A percentile compares a stretch with the other conserved stretches of the same genome.
These are phyloP conservation scores for Neomorphus geoffroyi DNA, from an alignment of 2,797 vertebrate species.

Conservation along the genomic window DNA sequence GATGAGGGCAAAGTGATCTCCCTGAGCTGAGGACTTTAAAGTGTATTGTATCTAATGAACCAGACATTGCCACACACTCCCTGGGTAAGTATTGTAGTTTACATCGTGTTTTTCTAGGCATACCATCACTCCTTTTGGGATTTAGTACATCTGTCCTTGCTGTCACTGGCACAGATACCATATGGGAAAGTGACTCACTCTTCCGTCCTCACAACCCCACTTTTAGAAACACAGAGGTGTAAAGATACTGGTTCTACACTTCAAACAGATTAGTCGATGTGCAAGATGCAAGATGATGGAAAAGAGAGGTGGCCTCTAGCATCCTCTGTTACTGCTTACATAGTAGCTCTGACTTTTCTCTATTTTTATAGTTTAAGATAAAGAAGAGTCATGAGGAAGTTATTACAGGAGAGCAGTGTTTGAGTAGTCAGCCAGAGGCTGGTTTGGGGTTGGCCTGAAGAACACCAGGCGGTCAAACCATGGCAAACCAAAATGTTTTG, in stretches of 20 bases:
- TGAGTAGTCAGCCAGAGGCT: not conserved
- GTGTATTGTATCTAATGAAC: not conserved
- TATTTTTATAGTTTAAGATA: not conserved
- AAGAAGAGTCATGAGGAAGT: not conserved
- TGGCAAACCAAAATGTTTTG: not conserved
- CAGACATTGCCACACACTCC: accelerated
- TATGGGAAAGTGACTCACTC: not conserved
- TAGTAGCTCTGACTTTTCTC: not conserved
- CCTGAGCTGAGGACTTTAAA: not conserved
- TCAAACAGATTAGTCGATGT: not conserved
- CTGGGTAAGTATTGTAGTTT: not conserved
- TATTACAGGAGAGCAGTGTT: not conserved
- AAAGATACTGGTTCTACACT: not conserved
- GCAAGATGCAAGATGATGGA: not conserved
- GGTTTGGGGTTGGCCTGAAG: not conserved
- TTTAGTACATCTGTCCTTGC: not conserved
- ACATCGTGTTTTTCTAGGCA: not conserved
- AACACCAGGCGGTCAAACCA: not conserved
- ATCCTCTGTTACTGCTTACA: not conserved
- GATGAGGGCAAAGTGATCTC: not conserved
- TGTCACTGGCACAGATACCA: not conserved
- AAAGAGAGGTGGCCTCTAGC: not conserved
- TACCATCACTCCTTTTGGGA: not conserved
- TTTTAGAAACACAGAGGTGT: accelerated
- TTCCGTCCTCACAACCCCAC: not conserved